Evolutionary conservation across 2,888 invertebrate species (phyloP).

Genomic region (Perithous albicinctus): DNA sequence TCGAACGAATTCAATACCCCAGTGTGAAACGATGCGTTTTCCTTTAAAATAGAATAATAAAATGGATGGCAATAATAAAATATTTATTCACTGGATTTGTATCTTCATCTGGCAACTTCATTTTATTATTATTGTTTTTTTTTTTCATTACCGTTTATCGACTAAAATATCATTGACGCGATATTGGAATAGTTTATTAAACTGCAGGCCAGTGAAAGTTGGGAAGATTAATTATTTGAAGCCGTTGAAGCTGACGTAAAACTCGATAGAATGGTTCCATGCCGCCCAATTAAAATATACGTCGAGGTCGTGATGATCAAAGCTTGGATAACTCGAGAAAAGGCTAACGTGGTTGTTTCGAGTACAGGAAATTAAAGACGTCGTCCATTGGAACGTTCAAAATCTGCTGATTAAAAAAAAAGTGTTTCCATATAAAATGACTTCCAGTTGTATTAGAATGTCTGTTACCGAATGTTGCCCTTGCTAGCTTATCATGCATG

Average conservation of each 20-base stretch:
- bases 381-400: constrained; percentile 6
- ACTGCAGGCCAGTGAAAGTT: constrained; percentile 15
- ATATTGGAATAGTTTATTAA: constrained; percentile 30
- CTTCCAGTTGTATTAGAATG: neutral
- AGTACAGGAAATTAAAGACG: constrained; percentile 33
- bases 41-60: neutral
- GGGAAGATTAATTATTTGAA: constrained; percentile 30
- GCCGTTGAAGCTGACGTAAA: constrained; percentile 19
- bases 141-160: neutral
- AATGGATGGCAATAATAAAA: neutral
- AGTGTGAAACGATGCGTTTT: neutral
- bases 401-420: neutral
- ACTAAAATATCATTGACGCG: neutral
- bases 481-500: neutral
- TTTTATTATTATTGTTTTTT: neutral
- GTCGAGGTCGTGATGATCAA: constrained; percentile 14
- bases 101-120: neutral
- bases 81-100: neutral
- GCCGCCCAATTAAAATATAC: constrained; percentile 48
- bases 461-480: neutral
- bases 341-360: constrained; percentile 23
- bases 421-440: neutral
- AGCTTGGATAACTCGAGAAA: constrained; percentile 20
- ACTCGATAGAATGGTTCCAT: constrained; percentile 9
- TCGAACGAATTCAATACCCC: constrained; percentile 7